Percentiles rank a stretch among this genome's conserved stretches.
Conservation (phyloP, 2,888 invertebrate genomes). For the Ferdinandea cuprea region DNA sequence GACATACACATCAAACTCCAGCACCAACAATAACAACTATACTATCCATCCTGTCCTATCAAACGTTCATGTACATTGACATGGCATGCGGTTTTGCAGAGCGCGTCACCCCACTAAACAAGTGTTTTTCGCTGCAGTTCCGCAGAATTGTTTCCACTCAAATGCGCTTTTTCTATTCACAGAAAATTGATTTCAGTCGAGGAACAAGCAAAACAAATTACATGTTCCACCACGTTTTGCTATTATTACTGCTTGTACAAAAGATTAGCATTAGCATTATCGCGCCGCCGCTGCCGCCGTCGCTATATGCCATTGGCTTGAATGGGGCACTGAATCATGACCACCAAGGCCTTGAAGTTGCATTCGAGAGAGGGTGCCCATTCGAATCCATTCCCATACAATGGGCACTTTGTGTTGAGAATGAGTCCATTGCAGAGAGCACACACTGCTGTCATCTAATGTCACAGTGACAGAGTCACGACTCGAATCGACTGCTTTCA, state of each 20-base stretch:
- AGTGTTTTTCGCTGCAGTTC: constrained; percentile 45
- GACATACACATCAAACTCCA: constrained; percentile 4
- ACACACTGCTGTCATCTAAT: constrained; percentile 58
- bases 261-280: constrained; percentile 72
- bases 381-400: constrained; percentile 8
- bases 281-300: constrained; percentile 44
- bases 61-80: constrained; percentile 14
- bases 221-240: constrained; percentile 66
- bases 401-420: constrained; percentile 5
- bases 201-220: constrained; percentile 61
- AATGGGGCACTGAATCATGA: constrained; percentile 71
- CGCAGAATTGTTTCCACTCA: constrained; percentile 44
- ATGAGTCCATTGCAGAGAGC: constrained; percentile 37
- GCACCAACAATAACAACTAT: constrained; percentile 8
- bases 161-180: constrained; percentile 25
- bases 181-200: constrained; percentile 45
- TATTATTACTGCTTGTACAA: constrained; percentile 62
- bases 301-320: too few species aligned
- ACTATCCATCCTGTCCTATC: constrained; percentile 15
- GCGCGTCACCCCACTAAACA: constrained; percentile 20
- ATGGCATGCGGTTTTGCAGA: constrained; percentile 4
- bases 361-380: constrained; percentile 15
- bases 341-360: constrained; percentile 42
- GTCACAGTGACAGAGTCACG: constrained; percentile 68
- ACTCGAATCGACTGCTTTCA: constrained; percentile 12